Evolutionary conservation across 2,113 vertebrate species (phyloP), one percentile per base, ranked within the genome.

Genomic region (Sus scrofa): DNA sequence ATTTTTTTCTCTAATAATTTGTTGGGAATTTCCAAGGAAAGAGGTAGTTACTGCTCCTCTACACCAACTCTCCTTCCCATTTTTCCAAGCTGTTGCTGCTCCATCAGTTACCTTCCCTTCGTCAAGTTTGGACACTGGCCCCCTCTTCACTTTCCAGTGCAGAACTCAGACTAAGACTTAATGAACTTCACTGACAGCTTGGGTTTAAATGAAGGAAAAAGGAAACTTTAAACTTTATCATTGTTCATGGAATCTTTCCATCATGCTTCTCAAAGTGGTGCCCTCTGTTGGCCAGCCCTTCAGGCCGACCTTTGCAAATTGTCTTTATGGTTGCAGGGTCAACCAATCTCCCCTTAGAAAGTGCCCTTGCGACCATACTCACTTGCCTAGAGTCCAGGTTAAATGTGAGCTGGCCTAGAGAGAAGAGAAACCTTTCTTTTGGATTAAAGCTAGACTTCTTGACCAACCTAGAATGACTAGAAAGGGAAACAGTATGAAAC

Each of bases 31-130:
- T 24, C 20, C 11, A n/a, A 52, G 6, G 60, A 77, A 83, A 79
- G 2, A 0, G 1, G 10, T 74, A 15, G 9, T 63, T 50, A 62
- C 9, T 54, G 85, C 24, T 73, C 26, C 74, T 81, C 63, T 39
- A 39, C 7, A 52, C 4, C 62, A 60, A 34, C 4, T 82, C n/a
- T 52, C 44, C 14, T 77, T 70, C n/a, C 18, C 13, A 79, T 27
- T 26, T 63, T 22, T 87, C 6, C 34, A 44, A 44, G 39, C 7
- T 65, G 24, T 27, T 75, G 5, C 19, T 71, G 1, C 26, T 73
- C 19, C 39, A 11, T 65, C 20, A 5, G 52, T 0, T 1, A 3
- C 14, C n/a, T 3, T 10, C 19, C 7, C 15, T 6, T 37, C 26
- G 83, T 22, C 6, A 9, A 44, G 4, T 18, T 10, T 75, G 58